Evolutionary conservation across 2,113 vertebrate species (phyloP).

Genomic region (Protobothrops mucrosquamatus): DNA sequence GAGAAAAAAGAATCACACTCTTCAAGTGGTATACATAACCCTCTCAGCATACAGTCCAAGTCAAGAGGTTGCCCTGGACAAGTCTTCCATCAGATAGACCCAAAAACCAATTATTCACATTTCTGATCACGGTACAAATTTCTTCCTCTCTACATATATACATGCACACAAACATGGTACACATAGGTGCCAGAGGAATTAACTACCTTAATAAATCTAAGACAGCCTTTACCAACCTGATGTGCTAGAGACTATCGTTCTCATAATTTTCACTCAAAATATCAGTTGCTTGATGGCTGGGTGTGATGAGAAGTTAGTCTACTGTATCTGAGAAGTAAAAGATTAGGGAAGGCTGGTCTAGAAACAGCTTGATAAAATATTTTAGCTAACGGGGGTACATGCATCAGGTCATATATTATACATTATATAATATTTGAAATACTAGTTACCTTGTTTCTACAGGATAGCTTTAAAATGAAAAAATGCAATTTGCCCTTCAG

Average conservation of each 20-base stretch:
- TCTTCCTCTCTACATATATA: background rate
- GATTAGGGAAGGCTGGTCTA: background rate
- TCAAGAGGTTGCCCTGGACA: background rate
- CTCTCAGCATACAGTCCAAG: background rate
- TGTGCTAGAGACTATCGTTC: background rate
- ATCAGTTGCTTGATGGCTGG: background rate
- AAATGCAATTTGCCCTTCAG: background rate
- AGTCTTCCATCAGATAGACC: background rate
- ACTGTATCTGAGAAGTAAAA: background rate
- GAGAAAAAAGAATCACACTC: conserved; percentile 22
- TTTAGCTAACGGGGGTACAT: background rate
- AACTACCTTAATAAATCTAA: background rate
- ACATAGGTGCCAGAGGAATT: background rate
- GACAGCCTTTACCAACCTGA: background rate
- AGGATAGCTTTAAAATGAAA: background rate
- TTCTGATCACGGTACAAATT: background rate
- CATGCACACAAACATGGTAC: background rate
- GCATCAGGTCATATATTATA: background rate
- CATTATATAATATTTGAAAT: background rate
- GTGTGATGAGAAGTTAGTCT: background rate
- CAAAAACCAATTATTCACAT: background rate
- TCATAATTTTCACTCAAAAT: background rate
- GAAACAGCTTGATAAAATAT: background rate
- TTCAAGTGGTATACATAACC: background rate
- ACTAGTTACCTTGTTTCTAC: background rate